Evolutionary conservation across 2,888 invertebrate genomes (phyloP), one percentile per base, ranked within the genome.

Genomic region (Amaurobius ferox): DNA sequence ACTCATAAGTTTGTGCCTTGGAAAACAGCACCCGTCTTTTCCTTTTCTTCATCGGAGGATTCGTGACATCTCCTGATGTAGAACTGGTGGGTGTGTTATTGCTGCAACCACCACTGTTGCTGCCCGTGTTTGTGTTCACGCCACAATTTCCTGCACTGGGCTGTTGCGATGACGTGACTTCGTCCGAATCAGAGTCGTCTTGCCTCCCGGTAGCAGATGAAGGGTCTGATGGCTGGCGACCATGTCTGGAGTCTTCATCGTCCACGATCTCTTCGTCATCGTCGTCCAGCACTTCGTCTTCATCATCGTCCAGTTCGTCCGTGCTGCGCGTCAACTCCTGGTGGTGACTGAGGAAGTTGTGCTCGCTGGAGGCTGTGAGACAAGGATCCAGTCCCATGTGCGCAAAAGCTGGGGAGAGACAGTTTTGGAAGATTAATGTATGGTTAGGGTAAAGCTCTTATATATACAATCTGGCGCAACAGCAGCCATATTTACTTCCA

Each of bases 11-110:
- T 91, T 99, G 99, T 0, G 97, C 96, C 92, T 98, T 99, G 72
- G 98, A 98, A 92, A 99, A 99, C 0, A 99, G 93, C 0, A 99
- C 98, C 1, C 99, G 94, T 77, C 99, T 94, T 92, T 99, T 99
- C 83, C 98, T 94, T 90, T 98, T 97, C 92, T 98, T 97, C 79
- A 90, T 87, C 0, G 83, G 85, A 5, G 79, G 85, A 44, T 73
- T 88, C 2, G 39, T 30, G 13, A 67, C 67, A 16, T 74, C 87
- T n/a, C 73, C 79, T 13, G 83, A 73, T n/a, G 79, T 79, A 28
- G 83, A 85, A 66, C 83, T 85, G 0, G 83, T 85, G 11, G 83
- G 83, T 3, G 77, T 85, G 26, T 85, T 85, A 44, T 77, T 77
- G 29, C 35, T 35, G 26, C 55, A n/a, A 1, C 62, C 29, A 11